These are phyloP conservation scores for Baronia brevicornis DNA, from an alignment of 2,888 invertebrate genomes.

Conservation along the genomic window DNA sequence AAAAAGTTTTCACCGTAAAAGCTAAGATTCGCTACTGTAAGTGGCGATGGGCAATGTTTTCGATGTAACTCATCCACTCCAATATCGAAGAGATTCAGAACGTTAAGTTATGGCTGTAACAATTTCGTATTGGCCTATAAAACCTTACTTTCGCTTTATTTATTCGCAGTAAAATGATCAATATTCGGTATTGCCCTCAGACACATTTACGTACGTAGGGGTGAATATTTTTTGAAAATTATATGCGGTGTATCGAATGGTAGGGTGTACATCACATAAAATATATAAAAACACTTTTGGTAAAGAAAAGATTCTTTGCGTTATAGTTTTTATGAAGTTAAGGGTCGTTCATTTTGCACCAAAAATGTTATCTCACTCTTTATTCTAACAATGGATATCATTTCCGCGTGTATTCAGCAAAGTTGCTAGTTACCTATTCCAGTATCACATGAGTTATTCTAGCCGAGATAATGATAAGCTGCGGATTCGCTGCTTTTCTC, in stretches of 20 bases:
- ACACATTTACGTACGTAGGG: conserved; percentile 26
- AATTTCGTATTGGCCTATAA: conserved; percentile 71
- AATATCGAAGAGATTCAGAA: conserved; percentile 63
- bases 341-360: not conserved
- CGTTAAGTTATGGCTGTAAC: conserved; percentile 66
- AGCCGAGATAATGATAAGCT: conserved; percentile 55
- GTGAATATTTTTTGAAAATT: conserved; percentile 18
- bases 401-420: conserved; percentile 24
- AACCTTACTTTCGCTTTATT: conserved; percentile 69
- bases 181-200: conserved; percentile 60
- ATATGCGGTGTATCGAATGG: not conserved
- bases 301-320: no score
- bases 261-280: not conserved
- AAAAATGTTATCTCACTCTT: conserved; percentile 8
- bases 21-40: conserved; percentile 14
- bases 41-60: conserved; percentile 41
- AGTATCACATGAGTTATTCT: conserved; percentile 49
- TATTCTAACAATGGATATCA: conserved; percentile 17
- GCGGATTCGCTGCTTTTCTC: conserved; percentile 40
- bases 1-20: conserved; percentile 17
- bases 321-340: no score
- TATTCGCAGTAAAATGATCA: conserved; percentile 70
- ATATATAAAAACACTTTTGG: conserved; percentile 1
- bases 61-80: conserved; percentile 63
- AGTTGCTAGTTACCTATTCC: conserved; percentile 32